Conservation (phyloP, 2,113 vertebrate species). For the Apteryx owenii region DNA sequence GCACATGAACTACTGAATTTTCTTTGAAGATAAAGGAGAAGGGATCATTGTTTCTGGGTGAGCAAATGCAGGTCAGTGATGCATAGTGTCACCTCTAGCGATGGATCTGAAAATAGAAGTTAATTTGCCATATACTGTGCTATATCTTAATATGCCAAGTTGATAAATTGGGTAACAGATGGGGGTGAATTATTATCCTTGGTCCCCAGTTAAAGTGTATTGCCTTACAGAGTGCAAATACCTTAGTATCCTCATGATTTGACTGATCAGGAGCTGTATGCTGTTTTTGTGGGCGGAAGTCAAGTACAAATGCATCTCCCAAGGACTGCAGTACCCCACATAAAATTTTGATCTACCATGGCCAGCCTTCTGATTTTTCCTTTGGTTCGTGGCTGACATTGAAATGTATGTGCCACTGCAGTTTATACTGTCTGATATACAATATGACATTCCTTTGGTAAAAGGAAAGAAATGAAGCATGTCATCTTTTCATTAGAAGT, state of each 20-base stretch:
- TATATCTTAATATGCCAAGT: background rate
- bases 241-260: background rate
- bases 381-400: background rate
- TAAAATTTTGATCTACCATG: background rate
- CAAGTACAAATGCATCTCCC: background rate
- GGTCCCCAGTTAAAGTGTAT: background rate
- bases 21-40: background rate
- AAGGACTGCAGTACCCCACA: background rate
- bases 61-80: background rate
- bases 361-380: background rate
- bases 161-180: background rate
- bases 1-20: background rate
- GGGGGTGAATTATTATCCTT: background rate
- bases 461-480: background rate
- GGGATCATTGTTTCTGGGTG: background rate
- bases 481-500: background rate
- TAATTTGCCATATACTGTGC: background rate
- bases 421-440: background rate
- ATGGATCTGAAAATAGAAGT: background rate
- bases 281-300: background rate
- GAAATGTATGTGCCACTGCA: background rate
- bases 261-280: fast-evolving
- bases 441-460: background rate
- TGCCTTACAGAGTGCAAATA: background rate
- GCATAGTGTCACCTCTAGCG: background rate